A percentile compares a stretch with the other conserved stretches of the same genome.
Conservation (phyloP, 2,888 invertebrate genomes). For the Volucella bombylans region DNA sequence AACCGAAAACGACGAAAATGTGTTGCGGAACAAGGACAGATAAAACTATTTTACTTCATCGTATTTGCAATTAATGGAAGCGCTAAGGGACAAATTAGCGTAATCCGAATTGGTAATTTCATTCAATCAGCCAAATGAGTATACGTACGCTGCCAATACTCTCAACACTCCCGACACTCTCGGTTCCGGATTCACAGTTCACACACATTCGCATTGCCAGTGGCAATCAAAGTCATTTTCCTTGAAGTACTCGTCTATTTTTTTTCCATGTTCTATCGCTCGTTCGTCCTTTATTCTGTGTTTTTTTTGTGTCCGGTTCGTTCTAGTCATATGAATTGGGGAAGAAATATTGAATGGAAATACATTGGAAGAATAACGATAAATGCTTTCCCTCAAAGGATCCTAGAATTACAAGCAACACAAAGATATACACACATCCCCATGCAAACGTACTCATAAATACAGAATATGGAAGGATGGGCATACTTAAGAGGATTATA, state of each 20-base stretch:
- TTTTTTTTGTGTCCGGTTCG: slow-evolving; percentile 20
- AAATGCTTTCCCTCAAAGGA: slow-evolving; percentile 6
- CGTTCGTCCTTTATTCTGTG: neutral
- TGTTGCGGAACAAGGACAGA: slow-evolving; percentile 2
- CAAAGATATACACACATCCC: too few relatives aligned
- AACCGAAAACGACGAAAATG: slow-evolving; percentile 3
- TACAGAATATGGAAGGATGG: neutral
- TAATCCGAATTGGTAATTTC: slow-evolving; percentile 52
- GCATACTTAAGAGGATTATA: slow-evolving; percentile 37
- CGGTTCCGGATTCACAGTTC: neutral
- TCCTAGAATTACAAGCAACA: neutral
- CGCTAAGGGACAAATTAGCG: slow-evolving; percentile 48
- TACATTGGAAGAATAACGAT: slow-evolving; percentile 6
- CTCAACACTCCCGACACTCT: too few relatives aligned
- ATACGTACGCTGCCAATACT: neutral
- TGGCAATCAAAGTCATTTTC: slow-evolving; percentile 3
- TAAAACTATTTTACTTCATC: slow-evolving; percentile 30
- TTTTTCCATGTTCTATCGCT: slow-evolving; percentile 3
- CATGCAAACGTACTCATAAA: too few relatives aligned
- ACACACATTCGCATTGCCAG: slow-evolving; percentile 1
- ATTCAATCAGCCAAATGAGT: slow-evolving; percentile 43
- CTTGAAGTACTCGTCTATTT: neutral
- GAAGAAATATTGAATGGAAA: slow-evolving; percentile 37
- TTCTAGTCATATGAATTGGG: slow-evolving; percentile 22
- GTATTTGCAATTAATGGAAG: slow-evolving; percentile 46